Evolutionary conservation across 2,888 invertebrate genomes (phyloP).

Genomic region (Morpho achilles): DNA sequence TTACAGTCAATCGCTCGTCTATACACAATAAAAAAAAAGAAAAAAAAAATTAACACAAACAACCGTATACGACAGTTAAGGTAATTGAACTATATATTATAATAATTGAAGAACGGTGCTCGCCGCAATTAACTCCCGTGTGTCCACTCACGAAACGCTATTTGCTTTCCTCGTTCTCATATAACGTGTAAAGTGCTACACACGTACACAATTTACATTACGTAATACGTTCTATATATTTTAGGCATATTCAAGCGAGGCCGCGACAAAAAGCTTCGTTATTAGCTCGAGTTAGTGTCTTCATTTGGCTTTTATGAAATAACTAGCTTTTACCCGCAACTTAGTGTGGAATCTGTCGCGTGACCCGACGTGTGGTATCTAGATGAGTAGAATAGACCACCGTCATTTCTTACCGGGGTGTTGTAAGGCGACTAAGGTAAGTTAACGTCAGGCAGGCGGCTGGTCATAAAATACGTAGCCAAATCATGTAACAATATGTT

Average conservation of each 20-base stretch:
- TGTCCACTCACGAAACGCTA: constrained; percentile 37
- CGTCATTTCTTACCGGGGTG: too few species aligned
- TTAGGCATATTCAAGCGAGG: constrained; percentile 21
- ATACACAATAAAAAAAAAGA: too few species aligned
- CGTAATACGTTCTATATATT: constrained; percentile 31
- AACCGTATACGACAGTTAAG: too few species aligned
- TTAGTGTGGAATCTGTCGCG: too few species aligned
- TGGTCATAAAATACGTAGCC: too few species aligned
- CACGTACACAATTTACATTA: constrained; percentile 27
- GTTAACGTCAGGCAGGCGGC: too few species aligned
- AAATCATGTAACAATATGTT: too few species aligned
- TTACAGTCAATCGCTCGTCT: too few species aligned
- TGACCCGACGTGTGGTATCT: too few species aligned
- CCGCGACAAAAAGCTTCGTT: constrained; percentile 2
- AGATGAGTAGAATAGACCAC: too few species aligned
- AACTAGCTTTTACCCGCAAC: not conserved
- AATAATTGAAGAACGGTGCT: constrained; percentile 5
- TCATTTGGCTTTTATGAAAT: not conserved
- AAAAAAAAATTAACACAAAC: too few species aligned
- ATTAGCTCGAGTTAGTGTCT: constrained; percentile 3
- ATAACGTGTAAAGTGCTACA: constrained; percentile 44
- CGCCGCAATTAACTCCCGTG: constrained; percentile 24
- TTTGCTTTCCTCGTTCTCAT: constrained; percentile 43
- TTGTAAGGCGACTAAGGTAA: too few species aligned
- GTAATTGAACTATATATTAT: not conserved